Percentiles rank a stretch among this genome's conserved stretches.
phyloP scores from a whole-genome alignment of 2,113 vertebrate genomes.

The Atherinomorus stipes region DNA sequence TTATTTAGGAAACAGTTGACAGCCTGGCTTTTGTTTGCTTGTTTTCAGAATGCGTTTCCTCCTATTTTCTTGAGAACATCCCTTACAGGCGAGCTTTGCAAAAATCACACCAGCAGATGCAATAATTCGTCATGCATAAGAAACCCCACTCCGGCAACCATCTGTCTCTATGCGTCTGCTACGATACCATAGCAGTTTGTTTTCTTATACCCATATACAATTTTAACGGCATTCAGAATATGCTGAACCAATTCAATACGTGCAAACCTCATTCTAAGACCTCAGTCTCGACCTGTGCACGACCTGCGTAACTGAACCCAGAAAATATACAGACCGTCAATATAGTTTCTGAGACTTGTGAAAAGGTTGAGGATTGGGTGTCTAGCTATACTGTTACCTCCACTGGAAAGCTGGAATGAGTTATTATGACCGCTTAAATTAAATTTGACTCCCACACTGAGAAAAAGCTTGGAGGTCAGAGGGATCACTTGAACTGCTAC shows the following conservation, averaged over 20 bases:
- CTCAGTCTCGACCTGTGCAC: conserved; percentile 49
- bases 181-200: conserved; percentile 61
- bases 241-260: conserved; percentile 53
- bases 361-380: conserved; percentile 50
- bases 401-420: conserved; percentile 50
- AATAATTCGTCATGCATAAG: conserved; percentile 74
- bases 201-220: conserved; percentile 61
- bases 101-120: conserved; percentile 74
- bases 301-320: conserved; percentile 64
- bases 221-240: conserved; percentile 69
- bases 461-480: conserved; percentile 47
- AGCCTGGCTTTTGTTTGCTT: conserved; percentile 55
- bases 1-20: conserved; percentile 44
- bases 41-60: conserved; percentile 46
- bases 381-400: conserved; percentile 61
- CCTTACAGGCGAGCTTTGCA: conserved; percentile 44
- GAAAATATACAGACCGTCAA: conserved; percentile 56
- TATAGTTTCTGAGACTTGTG: conserved; percentile 35
- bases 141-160: conserved; percentile 75
- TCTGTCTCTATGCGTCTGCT: conserved; percentile 77
- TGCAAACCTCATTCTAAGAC: conserved; percentile 49
- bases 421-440: conserved; percentile 60
- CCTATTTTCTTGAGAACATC: conserved; percentile 65
- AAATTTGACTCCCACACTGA: conserved; percentile 36
- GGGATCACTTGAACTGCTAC: conserved; percentile 26